Base-by-base conservation (phyloP, 2,888 invertebrate species). In the Salpingus planirostris region DNA sequence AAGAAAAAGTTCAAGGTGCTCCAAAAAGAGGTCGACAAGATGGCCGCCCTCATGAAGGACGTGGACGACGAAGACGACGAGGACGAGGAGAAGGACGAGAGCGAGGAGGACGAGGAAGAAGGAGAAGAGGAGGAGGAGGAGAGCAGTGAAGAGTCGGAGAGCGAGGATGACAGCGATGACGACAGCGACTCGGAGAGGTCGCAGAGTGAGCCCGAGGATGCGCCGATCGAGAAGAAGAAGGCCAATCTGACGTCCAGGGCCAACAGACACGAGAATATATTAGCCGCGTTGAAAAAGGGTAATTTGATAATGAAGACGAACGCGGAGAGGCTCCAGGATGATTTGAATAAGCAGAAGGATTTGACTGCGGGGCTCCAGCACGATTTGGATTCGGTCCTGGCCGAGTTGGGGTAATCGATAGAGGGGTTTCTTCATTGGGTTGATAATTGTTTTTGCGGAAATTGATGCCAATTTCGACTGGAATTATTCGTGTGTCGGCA, bases 1-100 rank as follows among this genome's bases (percentile, higher is more conserved):
- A 85, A 83, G 55, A 80, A 80, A 53, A 86, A 85, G 63, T 87
- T 80, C 64, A 86, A 82, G 55, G 76, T 77, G 46, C 63, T 90
- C 23, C 86, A 89, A 59, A 86, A 86, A 45, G 89, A 90, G 66
- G 88, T 89, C 6, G 86, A 88, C 55, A 89, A 89, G 66, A 90
- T 90, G 88, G 88, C 88, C 0, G 80, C 81, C 10, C 71, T 88
- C 54, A 81, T 90, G 81, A 87, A 82, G 49, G 84, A 85, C 50
- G 77, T 75, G 2, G 80, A 79, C 3, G 82, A 81, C 2, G 78
- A 70, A 2, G 71, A 71, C 12, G 76, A 74, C 44, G 73, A 75
- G 33, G 77, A 78, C 49, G 70, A 64, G 15, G 67, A 63, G n/a
- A 76, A 78, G 26, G 76, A 70, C 2, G 76, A 70, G 2, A 31